Evolutionary conservation across 1,140 invertebrate species (phyloP), one percentile per base, ranked within the genome.

Genomic region (Latrodectus geometricus): DNA sequence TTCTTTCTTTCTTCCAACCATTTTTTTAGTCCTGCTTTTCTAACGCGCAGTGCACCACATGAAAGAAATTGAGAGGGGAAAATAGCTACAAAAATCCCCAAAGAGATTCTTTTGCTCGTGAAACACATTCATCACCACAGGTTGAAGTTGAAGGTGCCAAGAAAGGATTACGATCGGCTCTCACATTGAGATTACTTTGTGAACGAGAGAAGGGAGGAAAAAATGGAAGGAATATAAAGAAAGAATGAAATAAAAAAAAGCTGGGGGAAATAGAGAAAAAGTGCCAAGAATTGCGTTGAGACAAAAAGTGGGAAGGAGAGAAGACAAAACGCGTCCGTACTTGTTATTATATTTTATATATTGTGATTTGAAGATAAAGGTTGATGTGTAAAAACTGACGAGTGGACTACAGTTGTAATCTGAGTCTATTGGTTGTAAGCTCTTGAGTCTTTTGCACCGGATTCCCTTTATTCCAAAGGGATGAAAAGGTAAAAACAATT

Each of bases 161-260:
- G 73, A 69, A 84, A 76, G 81, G 81, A 84, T 84, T 84, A 84
- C 81, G 70, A 84, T 84, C 81, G 73, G 56, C 73, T 84, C 81
- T 84, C 65, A 76, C 54, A 68, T 76, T 75, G 81, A 84, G 81
- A 84, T 84, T 84, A 84, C 81, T 84, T 84, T 74, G 73, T 21
- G 69, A 81, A 14, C 66, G 50, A 72, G 54, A 81, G 61, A 81
- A 82, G 56, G 48, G 66, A 50, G 23, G 15, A 56, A 15, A 61
- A 70, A 69, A 23, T 21, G 68, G 20, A 69, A 23, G 68, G n/a
- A 69, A 69, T 15, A 69, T 9, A 69, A 61, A 14, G 54, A 14
- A 61, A 14, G 11, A 61, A 11, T 14, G 17, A 61, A 61, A 61
- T 61, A 17, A 61, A 68, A 68, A 20, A 61, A 61, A 14, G 14